Conservation (phyloP, 2,888 invertebrate genomes). For the Cerastoderma edule region DNA sequence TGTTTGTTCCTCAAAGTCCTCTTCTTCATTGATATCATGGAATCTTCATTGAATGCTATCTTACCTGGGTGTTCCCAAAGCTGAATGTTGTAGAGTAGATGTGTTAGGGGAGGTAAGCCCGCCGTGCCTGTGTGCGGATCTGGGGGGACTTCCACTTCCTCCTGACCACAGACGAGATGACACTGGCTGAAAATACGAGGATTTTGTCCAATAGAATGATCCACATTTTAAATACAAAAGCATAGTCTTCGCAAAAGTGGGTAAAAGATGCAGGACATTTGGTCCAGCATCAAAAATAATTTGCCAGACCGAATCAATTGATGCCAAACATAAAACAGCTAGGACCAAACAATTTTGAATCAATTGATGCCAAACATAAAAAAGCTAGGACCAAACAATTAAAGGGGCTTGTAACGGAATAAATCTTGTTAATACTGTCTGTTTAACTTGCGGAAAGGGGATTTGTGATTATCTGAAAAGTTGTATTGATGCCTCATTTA, state of each 20-base stretch:
- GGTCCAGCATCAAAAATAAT: neutral
- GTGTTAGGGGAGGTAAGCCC: constrained; percentile 56
- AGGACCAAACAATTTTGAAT: neutral
- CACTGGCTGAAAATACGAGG: constrained; percentile 56
- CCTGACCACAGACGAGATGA: constrained; percentile 66
- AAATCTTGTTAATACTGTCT: no score
- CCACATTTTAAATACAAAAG: no score
- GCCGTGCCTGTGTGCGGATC: constrained; percentile 53
- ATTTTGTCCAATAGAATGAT: no score
- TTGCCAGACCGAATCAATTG: neutral
- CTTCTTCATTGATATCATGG: no score
- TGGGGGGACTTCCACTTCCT: constrained; percentile 63
- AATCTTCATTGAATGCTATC: no score
- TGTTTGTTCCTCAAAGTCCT: no score
- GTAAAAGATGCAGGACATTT: neutral
- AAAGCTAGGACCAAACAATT: neutral
- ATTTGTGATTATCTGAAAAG: no score
- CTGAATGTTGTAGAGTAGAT: constrained; percentile 32
- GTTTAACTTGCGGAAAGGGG: no score
- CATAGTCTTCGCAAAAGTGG: no score
- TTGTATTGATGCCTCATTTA: no score
- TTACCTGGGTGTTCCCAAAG: constrained; percentile 14
- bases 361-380: neutral
- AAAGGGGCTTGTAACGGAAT: no score
- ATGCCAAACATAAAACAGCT: neutral